Conservation (phyloP, 1,140 invertebrate genomes). For the Cydia strobilella region DNA sequence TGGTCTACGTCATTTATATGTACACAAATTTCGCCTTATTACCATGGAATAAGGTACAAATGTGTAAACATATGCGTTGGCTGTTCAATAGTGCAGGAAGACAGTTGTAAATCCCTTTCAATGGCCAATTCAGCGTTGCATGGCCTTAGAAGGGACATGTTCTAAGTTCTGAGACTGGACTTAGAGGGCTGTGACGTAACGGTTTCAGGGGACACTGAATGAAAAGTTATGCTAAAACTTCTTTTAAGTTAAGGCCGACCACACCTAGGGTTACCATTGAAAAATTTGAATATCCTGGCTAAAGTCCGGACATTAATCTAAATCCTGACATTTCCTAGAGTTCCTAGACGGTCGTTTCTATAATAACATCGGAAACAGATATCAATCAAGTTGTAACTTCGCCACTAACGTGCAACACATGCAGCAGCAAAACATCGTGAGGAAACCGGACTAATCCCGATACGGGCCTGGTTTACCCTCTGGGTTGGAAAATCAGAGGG, state of each 20-base stretch:
- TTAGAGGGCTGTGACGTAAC: background rate
- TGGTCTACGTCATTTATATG: background rate
- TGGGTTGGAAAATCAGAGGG: too few relatives aligned
- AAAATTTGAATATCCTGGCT: too few relatives aligned
- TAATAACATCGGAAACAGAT: too few relatives aligned
- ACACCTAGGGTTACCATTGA: too few relatives aligned
- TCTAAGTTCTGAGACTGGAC: background rate
- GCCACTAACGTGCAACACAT: too few relatives aligned
- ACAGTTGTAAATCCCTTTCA: conserved; percentile 14
- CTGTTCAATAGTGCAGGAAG: conserved; percentile 1
- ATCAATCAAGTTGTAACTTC: too few relatives aligned
- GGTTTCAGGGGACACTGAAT: background rate
- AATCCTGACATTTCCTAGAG: too few relatives aligned
- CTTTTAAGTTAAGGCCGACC: background rate
- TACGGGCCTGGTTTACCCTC: too few relatives aligned
- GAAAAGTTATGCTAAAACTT: background rate
- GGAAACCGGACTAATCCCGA: too few relatives aligned
- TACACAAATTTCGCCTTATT: background rate
- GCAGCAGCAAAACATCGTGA: too few relatives aligned
- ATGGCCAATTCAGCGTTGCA: conserved; percentile 14
- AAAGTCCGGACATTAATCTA: too few relatives aligned
- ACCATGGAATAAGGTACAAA: background rate
- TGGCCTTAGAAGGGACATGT: background rate
- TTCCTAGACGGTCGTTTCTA: too few relatives aligned
- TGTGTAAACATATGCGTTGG: background rate